Evolutionary conservation across 2,113 vertebrate genomes (phyloP).

Genomic region (Cottus gobio): DNA sequence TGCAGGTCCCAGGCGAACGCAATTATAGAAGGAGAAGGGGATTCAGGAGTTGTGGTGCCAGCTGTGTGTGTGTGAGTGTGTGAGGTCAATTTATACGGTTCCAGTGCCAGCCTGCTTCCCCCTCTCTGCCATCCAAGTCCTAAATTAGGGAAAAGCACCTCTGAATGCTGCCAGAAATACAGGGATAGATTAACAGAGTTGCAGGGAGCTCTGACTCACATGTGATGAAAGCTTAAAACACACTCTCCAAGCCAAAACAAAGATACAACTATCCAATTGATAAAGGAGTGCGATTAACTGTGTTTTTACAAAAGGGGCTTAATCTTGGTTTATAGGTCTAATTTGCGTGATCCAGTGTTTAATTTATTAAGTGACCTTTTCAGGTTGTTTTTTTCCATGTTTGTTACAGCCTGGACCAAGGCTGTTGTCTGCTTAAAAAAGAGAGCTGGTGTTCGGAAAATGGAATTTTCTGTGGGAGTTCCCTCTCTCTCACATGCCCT

Average conservation of each 20-base stretch:
- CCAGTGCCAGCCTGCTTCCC: constrained; percentile 40
- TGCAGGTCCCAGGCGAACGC: constrained; percentile 50
- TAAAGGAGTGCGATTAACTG: constrained; percentile 21
- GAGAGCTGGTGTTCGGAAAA: constrained; percentile 28
- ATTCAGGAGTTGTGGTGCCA: constrained; percentile 57
- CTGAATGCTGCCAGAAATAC: constrained; percentile 48
- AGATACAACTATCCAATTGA: constrained; percentile 17
- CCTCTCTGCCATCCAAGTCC: constrained; percentile 29
- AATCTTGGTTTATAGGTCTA: neutral
- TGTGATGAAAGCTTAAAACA: constrained; percentile 28
- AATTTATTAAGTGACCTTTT: constrained; percentile 34
- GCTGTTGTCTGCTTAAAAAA: constrained; percentile 25
- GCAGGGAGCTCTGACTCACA: constrained; percentile 28
- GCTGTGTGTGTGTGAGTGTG: constrained; percentile 43
- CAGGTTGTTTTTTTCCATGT: constrained; percentile 43
- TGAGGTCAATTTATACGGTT: constrained; percentile 56
- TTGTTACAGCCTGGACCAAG: constrained; percentile 25
- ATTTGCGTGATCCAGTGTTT: constrained; percentile 42
- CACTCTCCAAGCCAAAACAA: constrained; percentile 18
- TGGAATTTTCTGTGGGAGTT: constrained; percentile 16
- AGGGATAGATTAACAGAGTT: constrained; percentile 33
- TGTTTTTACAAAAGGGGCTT: constrained; percentile 22
- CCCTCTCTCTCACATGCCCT: neutral
- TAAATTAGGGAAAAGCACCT: constrained; percentile 49
- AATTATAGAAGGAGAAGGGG: constrained; percentile 63